Evolutionary conservation across 35 echinoderm and acorn worm species (phyloP).

Genomic region (Apostichopus parvimensis): DNA sequence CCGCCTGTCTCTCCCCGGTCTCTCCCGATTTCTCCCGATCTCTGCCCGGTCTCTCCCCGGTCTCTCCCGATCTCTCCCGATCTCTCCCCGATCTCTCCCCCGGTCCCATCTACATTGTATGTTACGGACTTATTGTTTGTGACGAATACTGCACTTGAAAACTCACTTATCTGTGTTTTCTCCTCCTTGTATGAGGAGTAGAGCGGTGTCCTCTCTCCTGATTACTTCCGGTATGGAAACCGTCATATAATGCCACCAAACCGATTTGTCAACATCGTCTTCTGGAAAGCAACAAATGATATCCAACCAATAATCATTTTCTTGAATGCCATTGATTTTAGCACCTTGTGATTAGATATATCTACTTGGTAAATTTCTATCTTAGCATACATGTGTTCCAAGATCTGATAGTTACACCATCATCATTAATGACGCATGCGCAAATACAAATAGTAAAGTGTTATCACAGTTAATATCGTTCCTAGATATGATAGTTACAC

Average conservation of each 20-base stretch:
- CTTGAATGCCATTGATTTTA: neutral
- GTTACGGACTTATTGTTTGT: neutral
- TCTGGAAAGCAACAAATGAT: conserved; percentile 8
- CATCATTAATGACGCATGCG: too few relatives aligned
- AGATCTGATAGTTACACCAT: too few relatives aligned
- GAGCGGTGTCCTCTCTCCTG: conserved; percentile 26
- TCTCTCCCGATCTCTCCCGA: too few relatives aligned
- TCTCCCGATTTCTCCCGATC: too few relatives aligned
- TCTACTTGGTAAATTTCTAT: too few relatives aligned
- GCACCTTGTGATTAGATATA: too few relatives aligned
- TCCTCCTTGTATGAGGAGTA: neutral
- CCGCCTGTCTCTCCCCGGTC: too few relatives aligned
- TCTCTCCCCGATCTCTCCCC: neutral
- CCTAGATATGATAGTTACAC: too few relatives aligned
- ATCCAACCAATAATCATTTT: conserved; percentile 8
- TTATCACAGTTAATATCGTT: too few relatives aligned
- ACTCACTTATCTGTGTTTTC: conserved; percentile 19
- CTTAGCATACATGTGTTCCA: too few relatives aligned
- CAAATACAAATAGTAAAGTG: too few relatives aligned
- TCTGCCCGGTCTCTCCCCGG: too few relatives aligned
- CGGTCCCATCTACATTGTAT: conserved; percentile 13
- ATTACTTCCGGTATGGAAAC: conserved; percentile 17
- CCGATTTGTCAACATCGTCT: conserved; percentile 1
- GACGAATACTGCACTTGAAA: neutral
- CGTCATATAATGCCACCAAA: conserved; percentile 31